These are phyloP conservation scores for Anas capensis DNA, from an alignment of 2,797 vertebrate genomes.

Conservation along the genomic window DNA sequence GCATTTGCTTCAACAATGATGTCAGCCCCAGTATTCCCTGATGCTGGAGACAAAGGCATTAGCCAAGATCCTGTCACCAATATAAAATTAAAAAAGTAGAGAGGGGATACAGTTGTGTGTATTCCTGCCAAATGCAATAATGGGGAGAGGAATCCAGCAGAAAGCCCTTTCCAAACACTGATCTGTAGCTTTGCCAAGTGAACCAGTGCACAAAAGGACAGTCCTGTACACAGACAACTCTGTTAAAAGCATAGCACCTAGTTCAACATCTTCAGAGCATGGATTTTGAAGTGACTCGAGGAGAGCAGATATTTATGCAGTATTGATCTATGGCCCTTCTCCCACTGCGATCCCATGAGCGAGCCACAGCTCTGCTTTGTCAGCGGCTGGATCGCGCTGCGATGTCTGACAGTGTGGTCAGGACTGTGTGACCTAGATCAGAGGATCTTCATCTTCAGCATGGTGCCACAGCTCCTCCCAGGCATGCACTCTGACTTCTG, in stretches of 20 bases:
- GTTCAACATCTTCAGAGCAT: neutral
- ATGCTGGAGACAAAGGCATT: neutral
- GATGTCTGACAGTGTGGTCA: neutral
- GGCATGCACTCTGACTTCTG: neutral
- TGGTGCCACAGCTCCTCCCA: neutral
- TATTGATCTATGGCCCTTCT: neutral
- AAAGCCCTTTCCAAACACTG: neutral
- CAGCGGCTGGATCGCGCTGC: neutral
- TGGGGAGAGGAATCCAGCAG: neutral
- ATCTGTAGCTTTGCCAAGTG: neutral
- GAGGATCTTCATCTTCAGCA: neutral
- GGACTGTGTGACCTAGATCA: neutral
- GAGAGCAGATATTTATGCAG: neutral
- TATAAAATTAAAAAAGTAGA: neutral
- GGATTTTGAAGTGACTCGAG: neutral
- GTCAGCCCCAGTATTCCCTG: neutral
- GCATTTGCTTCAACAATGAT: neutral
- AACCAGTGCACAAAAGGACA: neutral
- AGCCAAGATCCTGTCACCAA: neutral
- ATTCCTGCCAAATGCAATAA: neutral
- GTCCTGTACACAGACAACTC: neutral
- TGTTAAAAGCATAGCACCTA: neutral
- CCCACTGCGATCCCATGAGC: accelerated
- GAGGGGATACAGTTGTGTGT: neutral
- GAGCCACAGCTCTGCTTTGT: neutral